Base-by-base conservation (phyloP, 2,888 invertebrate species). In the Agrotis ipsilon region DNA sequence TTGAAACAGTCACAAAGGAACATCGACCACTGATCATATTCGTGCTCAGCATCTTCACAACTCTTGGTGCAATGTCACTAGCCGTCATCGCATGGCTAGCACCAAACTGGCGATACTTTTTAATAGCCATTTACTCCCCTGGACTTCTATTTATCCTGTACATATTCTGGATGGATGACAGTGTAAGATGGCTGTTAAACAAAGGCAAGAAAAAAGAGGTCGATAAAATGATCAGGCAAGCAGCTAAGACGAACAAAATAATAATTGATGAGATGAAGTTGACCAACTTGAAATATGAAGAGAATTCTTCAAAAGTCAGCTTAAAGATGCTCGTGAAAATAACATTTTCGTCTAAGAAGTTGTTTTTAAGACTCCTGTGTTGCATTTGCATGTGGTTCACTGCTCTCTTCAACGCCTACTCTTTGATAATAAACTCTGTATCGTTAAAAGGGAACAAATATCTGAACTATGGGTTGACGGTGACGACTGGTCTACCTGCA, bases 391-490 rank as follows among this genome's bases (percentile, higher is more conserved):
- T 92, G 89, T 93, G 93, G 93, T 90, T 88, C 0, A 88, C 91
- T 0, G 85, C 88, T 16, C 80, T 91, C 0, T 92, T 92, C 55
- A 97, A 97, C 70, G 97, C 97, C 61, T 97, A 97, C 55, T 96
- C 97, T 66, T 97, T 97, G 85, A 97, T 88, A 18, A 94, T 98
- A 21, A 98, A 98, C 88, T 97, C 98, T 0, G 97, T 98, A 0
- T 96, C 97, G 0, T 91, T 98, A 52, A 96, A 97, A 63, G 98
- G 98, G 0, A 97, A 98, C 89, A 97, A 97, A 86, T 98, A 98
- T 87, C 85, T 97, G 6, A 98, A 98, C 89, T 98, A 98, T 87
- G 97, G 97, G 9, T 86, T 97, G 48, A 96, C 97, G n/a, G 91
- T 96, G 0, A 78, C 96, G 11, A 93, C 96, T 13, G 97, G 93